Evolutionary conservation across 1,140 invertebrate species (phyloP).

Genomic region (Aporrectodea caliginosa): DNA sequence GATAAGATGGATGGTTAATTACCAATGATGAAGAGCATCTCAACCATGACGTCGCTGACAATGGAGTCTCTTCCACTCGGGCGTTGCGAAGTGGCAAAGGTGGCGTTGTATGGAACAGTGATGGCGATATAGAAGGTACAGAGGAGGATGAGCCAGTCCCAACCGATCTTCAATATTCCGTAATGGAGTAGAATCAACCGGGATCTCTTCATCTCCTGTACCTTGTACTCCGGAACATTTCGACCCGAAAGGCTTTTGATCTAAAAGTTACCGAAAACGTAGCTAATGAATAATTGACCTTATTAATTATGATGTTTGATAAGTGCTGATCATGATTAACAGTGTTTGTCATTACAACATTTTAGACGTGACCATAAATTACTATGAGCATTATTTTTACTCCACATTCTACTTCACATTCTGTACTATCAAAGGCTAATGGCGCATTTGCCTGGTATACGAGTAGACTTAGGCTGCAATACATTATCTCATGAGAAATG

Average conservation of each 20-base stretch:
- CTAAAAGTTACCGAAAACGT: no score
- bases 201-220: conserved; percentile 79
- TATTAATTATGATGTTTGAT: no score
- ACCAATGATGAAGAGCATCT: conserved; percentile 92
- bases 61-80: conserved; percentile 63
- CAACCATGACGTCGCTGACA: conserved; percentile 87
- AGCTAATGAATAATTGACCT: no score
- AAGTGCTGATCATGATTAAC: no score
- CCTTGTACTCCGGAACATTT: conserved; percentile 91
- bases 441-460: no score
- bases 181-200: conserved; percentile 69
- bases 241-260: conserved; percentile 77
- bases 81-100: conserved; percentile 41
- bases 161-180: conserved; percentile 55
- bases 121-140: conserved; percentile 56
- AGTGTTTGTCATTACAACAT: no score
- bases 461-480: no score
- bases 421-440: no score
- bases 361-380: no score
- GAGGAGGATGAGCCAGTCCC: conserved; percentile 55
- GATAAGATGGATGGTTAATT: conserved; percentile 50
- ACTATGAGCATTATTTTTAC: no score
- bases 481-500: no score
- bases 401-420: no score
- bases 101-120: conserved; percentile 55